Conservation (phyloP, 2,888 invertebrate species). For the Temnothorax unifasciatus region DNA sequence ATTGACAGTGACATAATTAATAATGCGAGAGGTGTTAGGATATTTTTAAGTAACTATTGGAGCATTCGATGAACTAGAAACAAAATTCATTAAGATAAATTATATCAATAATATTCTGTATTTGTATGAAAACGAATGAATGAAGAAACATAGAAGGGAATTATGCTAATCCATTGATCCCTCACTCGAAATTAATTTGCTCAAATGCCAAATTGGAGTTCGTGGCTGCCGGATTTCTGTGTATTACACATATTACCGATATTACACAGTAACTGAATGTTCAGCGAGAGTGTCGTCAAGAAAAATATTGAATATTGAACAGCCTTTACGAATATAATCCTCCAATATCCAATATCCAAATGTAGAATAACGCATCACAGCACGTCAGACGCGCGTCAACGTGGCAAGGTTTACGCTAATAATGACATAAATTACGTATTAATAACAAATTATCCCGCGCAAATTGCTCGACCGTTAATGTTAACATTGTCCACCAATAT, state of each 20-base stretch:
- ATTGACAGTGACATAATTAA: neutral
- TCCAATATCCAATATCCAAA: slow-evolving; percentile 7
- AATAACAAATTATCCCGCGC: neutral
- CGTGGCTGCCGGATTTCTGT: neutral
- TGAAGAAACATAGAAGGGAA: neutral
- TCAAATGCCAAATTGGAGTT: too few relatives aligned
- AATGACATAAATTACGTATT: neutral
- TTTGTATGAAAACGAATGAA: too few relatives aligned
- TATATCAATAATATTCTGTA: too few relatives aligned
- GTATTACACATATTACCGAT: neutral
- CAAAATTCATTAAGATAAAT: neutral
- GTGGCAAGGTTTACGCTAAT: neutral
- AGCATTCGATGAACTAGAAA: neutral
- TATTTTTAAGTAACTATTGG: neutral
- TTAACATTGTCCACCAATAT: slow-evolving; percentile 1
- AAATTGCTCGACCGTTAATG: neutral
- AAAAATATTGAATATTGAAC: slow-evolving; percentile 26
- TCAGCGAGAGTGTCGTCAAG: neutral
- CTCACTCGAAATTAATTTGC: neutral
- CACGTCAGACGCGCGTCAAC: neutral
- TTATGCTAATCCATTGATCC: slow-evolving; percentile 13
- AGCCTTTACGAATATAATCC: neutral
- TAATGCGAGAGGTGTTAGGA: neutral
- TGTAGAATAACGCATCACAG: neutral
- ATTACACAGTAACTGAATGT: neutral